Conservation (phyloP, 2,888 invertebrate species). For the Electrophaes corylata region DNA sequence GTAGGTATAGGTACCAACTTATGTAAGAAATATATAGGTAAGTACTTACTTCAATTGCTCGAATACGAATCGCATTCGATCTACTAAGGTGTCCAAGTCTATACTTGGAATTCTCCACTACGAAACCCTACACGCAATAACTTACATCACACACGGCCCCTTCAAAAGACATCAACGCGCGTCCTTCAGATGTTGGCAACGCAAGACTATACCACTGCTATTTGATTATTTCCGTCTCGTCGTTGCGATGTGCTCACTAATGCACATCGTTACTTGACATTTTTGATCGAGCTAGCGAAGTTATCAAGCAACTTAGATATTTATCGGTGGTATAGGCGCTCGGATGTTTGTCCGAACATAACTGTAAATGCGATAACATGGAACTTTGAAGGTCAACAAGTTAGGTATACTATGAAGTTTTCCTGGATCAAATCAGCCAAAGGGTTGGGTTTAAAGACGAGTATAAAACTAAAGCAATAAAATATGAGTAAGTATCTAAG, state of each 20-base stretch:
- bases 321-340: too few relatives aligned
- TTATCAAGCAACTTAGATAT: background rate
- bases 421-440: too few relatives aligned
- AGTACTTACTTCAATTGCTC: background rate
- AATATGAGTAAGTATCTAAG: too few relatives aligned
- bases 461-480: background rate
- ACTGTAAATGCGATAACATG: background rate
- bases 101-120: slow-evolving; percentile 4
- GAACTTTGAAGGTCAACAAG: background rate
- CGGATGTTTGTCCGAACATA: background rate
- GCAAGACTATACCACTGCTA: slow-evolving; percentile 19
- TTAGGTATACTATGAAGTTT: background rate
- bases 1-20: too few relatives aligned
- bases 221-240: slow-evolving; percentile 28
- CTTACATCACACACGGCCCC: slow-evolving; percentile 24
- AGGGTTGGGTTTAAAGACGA: background rate
- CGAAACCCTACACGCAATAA: slow-evolving; percentile 16
- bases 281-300: background rate
- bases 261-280: background rate
- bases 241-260: slow-evolving; percentile 6
- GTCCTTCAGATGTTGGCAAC: slow-evolving; percentile 37
- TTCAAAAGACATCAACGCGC: slow-evolving; percentile 36
- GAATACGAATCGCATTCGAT: background rate
- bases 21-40: background rate
- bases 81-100: background rate